Evolutionary conservation across 2,888 invertebrate genomes (phyloP), one percentile per base, ranked within the genome.

Genomic region (Adelognathus sp.): DNA sequence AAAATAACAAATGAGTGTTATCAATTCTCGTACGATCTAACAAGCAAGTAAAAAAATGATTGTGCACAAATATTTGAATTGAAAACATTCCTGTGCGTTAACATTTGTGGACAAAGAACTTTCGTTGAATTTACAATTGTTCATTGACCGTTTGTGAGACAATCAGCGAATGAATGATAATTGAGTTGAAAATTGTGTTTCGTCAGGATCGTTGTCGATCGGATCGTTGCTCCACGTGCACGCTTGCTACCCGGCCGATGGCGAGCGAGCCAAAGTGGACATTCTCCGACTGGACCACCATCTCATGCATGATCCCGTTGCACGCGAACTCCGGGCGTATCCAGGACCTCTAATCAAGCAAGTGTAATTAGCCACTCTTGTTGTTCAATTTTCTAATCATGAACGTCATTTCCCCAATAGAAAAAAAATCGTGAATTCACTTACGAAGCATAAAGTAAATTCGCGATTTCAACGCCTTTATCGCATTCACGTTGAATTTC

Each of bases 261-360:
- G 96, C 11, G 94, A 95, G 89, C 94, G 95, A 56, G 96, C 97
- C 77, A 93, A 94, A 76, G 95, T 98, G 60, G 96, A 96, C 90
- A 92, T 98, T 84, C 92, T 95, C 84, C 94, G 94, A 88, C 92
- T 96, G 81, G 93, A 94, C 75, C 91, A 91, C 76, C 90, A 95
- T 80, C 90, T 94, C 21, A 91, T 90, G 36, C 93, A 94, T 84
- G 94, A 95, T 90, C 93, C 94, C 14, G 93, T 94, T 70, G 93
- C 93, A 78, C 92, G 93, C 63, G 94, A 96, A 85, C 92, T 97
- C 73, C 93, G 94, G 83, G 92, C 93, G 74, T 97, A 95, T 92
- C 97, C 97, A 33, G 98, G 98, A 4, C 98, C 98, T 72, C 93
- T 98, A 78, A 92, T 96, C 80, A 96, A 93, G 94, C 94, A 90